Evolutionary conservation across 2,113 vertebrate species (phyloP), one percentile per base, ranked within the genome.

Genomic region (Ursus arctos): DNA sequence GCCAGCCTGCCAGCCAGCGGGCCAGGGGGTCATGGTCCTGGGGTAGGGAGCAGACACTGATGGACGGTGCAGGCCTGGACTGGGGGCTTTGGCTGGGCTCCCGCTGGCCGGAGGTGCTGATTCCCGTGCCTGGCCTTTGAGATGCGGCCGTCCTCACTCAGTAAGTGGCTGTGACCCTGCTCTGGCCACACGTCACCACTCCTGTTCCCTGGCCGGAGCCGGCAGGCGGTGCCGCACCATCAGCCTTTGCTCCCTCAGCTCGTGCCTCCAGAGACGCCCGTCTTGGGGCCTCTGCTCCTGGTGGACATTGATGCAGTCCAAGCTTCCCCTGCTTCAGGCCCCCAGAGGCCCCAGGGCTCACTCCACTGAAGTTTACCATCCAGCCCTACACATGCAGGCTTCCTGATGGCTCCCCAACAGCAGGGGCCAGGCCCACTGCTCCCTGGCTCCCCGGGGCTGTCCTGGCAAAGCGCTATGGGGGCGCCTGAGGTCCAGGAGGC

Each of bases 21-120:
- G 57, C 51, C 4, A 1, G 36, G 61, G 82, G 55, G 4, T 7
- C 2, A 0, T 0, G 4, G 21, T 31, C 22, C 21, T 18, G 19
- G 63, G 61, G 31, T 1, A n/a, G 31, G 79, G 61, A 53, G 26
- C 22, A 6, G 85, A 19, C 36, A 31, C 55, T 63, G 76, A 76
- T 31, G 80, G 69, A 14, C 33, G 7, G 55, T 12, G 61, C 15
- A 33, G 59, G 88, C 43, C 72, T 0, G 8, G 83, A 10, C 63
- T 16, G 63, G 51, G 11, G 4, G 11, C 63, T 33, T 49, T 12
- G 1, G 49, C 28, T 14, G 81, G 63, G 57, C 22, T 79, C 28
- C 59, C 0, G 2, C 65, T 16, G 92, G 74, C 67, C 0, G 2
- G 51, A 88, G 76, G 65, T 1, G 28, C 88, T 1, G 43, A 53